These are phyloP conservation scores for Xylota segnis DNA, from an alignment of 2,888 invertebrate species.

Conservation along the genomic window DNA sequence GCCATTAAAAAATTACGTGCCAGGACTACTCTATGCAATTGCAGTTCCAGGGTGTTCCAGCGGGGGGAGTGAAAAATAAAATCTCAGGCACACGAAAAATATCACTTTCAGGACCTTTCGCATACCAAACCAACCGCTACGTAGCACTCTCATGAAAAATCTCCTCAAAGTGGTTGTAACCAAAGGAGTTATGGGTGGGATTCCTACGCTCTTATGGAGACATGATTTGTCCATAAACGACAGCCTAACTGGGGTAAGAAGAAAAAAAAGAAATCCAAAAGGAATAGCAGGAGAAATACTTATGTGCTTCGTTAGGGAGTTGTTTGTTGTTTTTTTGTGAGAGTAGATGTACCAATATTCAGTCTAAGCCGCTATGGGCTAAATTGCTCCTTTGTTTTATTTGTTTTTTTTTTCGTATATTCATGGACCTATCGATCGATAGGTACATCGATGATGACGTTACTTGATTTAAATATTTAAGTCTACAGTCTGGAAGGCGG, in stretches of 20 bases:
- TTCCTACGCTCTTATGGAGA: not conserved
- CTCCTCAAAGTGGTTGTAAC: not conserved
- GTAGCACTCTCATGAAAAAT: conserved; percentile 37
- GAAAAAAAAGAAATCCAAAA: not conserved
- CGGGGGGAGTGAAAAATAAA: conserved; percentile 19
- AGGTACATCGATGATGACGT: not conserved
- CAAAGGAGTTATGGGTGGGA: conserved; percentile 8
- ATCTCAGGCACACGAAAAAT: conserved; percentile 44
- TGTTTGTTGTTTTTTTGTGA: not conserved
- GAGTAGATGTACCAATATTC: conserved; percentile 17
- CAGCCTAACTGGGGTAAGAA: not conserved
- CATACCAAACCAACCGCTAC: conserved; percentile 44
- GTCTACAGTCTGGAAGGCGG: not conserved
- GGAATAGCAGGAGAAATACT: not conserved
- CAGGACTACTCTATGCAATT: conserved; percentile 66
- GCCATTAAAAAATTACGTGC: conserved; percentile 76
- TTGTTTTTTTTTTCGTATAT: conserved; percentile 3
- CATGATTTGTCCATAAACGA: conserved; percentile 29
- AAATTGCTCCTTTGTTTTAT: conserved; percentile 29
- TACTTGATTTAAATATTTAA: conserved; percentile 17
- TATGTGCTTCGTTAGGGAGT: conserved; percentile 6
- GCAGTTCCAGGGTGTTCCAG: not conserved
- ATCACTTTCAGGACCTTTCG: conserved; percentile 37
- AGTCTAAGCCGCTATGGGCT: conserved; percentile 21
- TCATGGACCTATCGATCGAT: conserved; percentile 15